These are phyloP conservation scores for Tarsius wallacei DNA, from an alignment of 2,797 vertebrate genomes.

Conservation along the genomic window DNA sequence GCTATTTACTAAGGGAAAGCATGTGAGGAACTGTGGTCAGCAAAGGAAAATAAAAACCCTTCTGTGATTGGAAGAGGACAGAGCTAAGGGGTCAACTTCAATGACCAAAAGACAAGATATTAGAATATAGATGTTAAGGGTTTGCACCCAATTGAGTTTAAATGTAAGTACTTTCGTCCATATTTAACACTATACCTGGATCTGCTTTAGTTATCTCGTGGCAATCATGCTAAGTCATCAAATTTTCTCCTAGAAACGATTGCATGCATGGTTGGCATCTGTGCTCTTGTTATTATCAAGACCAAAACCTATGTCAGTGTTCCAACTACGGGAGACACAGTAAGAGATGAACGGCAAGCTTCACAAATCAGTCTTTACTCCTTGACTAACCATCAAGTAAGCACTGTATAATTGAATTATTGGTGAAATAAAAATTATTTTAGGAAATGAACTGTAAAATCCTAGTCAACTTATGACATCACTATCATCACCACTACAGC, in stretches of 20 bases:
- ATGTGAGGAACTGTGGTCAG: background rate
- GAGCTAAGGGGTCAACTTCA: background rate
- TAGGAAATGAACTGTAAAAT: conserved; percentile 19
- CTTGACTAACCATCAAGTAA: background rate
- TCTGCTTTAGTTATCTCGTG: background rate
- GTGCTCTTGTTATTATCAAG: background rate
- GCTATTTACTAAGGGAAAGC: background rate
- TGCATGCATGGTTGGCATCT: background rate
- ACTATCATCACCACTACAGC: background rate
- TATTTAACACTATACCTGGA: background rate
- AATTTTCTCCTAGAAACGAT: background rate
- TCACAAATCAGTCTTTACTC: background rate
- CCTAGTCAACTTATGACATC: background rate
- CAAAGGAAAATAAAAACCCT: conserved; percentile 32
- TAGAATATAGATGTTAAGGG: background rate
- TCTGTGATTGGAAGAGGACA: background rate
- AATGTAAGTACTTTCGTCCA: background rate
- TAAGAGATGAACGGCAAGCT: background rate
- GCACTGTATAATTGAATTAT: background rate
- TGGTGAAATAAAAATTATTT: conserved; percentile 19
- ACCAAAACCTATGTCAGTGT: background rate
- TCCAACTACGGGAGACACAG: background rate
- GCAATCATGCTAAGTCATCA: background rate
- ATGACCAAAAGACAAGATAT: background rate
- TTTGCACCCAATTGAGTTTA: background rate